phyloP scores from a whole-genome alignment of 2,888 invertebrate species.

The Pasiphila rectangulata region DNA sequence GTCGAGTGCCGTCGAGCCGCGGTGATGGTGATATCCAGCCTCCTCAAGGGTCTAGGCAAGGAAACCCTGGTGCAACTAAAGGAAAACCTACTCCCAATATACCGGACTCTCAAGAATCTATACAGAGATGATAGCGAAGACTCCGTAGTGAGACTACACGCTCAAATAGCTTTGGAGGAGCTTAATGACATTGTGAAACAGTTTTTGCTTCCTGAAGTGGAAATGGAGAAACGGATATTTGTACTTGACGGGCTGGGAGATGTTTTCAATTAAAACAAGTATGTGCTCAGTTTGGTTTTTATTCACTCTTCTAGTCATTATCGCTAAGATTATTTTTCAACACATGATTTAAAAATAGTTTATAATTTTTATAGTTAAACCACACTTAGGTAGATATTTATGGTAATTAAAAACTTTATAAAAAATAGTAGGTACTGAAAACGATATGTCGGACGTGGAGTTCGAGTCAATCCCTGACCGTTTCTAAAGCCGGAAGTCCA shows the following conservation, averaged over 20 bases:
- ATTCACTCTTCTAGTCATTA: conserved; percentile 11
- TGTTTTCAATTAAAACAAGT: conserved; percentile 36
- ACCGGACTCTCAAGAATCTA: conserved; percentile 84
- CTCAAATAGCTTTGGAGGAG: conserved; percentile 88
- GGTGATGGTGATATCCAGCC: conserved; percentile 86
- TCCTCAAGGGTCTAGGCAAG: conserved; percentile 87
- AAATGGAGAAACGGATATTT: conserved; percentile 81
- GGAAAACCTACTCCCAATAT: conserved; percentile 84
- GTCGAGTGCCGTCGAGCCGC: conserved; percentile 89
- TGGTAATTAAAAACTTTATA: too few species aligned
- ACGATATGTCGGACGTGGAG: too few species aligned
- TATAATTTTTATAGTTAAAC: too few species aligned
- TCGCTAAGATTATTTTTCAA: too few species aligned
- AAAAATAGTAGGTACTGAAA: too few species aligned
- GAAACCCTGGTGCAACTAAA: conserved; percentile 85
- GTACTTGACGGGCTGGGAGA: conserved; percentile 31
- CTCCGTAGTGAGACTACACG: conserved; percentile 84
- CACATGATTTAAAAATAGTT: too few species aligned
- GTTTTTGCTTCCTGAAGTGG: conserved; percentile 80
- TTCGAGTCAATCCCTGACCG: too few species aligned
- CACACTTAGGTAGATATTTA: too few species aligned
- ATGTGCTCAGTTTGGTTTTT: conserved; percentile 25
- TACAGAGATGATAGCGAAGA: conserved; percentile 84
- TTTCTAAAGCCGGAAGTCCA: too few species aligned
- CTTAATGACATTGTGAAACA: conserved; percentile 84